Percentiles rank a stretch among this genome's conserved stretches.
These are phyloP conservation scores for Apantesis nais DNA, from an alignment of 2,888 invertebrate species.

Conservation along the genomic window DNA sequence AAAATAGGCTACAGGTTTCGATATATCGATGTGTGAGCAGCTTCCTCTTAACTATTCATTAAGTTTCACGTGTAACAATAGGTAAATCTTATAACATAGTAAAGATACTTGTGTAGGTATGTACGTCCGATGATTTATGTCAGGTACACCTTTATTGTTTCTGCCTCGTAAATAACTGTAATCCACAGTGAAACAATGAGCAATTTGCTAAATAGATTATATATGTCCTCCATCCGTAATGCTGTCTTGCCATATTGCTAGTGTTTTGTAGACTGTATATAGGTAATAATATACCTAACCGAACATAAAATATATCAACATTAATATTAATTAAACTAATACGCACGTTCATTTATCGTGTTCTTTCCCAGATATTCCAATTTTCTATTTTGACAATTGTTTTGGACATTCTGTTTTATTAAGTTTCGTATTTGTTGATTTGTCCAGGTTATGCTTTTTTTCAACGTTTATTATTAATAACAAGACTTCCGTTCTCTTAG, in stretches of 20 bases:
- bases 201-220: constrained; percentile 83
- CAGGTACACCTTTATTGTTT: constrained; percentile 81
- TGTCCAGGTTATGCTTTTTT: constrained; percentile 50
- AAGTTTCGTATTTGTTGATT: constrained; percentile 58
- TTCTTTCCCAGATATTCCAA: constrained; percentile 35
- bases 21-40: constrained; percentile 47
- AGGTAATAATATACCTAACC: constrained; percentile 70
- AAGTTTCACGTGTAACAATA: constrained; percentile 72
- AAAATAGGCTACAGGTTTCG: constrained; percentile 51
- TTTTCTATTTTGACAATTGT: constrained; percentile 28
- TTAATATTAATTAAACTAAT: constrained; percentile 50
- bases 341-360: constrained; percentile 33
- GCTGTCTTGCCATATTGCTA: constrained; percentile 84
- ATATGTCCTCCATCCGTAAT: constrained; percentile 82
- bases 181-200: constrained; percentile 82
- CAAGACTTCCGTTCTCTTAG: constrained; percentile 74
- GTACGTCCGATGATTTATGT: constrained; percentile 79
- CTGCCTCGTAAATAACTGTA: constrained; percentile 79
- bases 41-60: constrained; percentile 60
- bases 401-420: constrained; percentile 49
- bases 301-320: constrained; percentile 47
- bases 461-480: constrained; percentile 54
- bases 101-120: constrained; percentile 68
- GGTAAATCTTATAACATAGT: constrained; percentile 71
- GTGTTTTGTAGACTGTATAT: constrained; percentile 72